A percentile compares a stretch with the other conserved stretches of the same genome.
These are phyloP conservation scores for Euzetes globulus DNA, from an alignment of 2,888 invertebrate genomes.

Conservation along the genomic window DNA sequence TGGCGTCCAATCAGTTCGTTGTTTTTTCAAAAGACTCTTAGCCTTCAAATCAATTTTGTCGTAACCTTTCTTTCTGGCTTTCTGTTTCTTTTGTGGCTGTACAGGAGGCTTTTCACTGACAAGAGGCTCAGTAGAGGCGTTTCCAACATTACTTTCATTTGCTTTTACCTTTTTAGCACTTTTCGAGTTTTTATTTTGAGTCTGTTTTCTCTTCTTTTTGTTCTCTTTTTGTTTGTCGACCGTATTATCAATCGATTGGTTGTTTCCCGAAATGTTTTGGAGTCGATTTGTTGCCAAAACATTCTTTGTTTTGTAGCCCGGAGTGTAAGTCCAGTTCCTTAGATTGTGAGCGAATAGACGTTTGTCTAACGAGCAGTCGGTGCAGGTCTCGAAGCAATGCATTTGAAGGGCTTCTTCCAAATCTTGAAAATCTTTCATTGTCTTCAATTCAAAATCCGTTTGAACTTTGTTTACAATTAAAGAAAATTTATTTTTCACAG, in stretches of 20 bases:
- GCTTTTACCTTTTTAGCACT: not conserved
- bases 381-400: conserved; percentile 26
- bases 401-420: conserved; percentile 22
- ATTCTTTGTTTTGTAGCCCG: not conserved
- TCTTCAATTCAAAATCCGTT: conserved; percentile 22
- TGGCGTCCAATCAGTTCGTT: conserved; percentile 56
- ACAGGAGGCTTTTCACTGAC: not conserved
- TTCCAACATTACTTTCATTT: not conserved
- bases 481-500: not conserved
- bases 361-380: conserved; percentile 54
- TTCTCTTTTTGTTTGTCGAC: not conserved
- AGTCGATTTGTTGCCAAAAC: not conserved
- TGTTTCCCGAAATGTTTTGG: not conserved
- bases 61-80: conserved; percentile 32
- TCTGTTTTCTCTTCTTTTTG: not conserved
- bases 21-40: conserved; percentile 54
- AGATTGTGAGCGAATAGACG: conserved; percentile 55
- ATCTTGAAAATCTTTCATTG: conserved; percentile 19
- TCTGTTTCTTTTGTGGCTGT: too few relatives aligned
- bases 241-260: not conserved
- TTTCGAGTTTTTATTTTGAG: not conserved
- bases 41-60: conserved; percentile 61
- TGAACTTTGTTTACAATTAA: conserved; percentile 4
- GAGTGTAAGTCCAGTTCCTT: conserved; percentile 42
- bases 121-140: too few relatives aligned